Base-by-base conservation (phyloP, 2,888 invertebrate species). In the Chalcis sispes region DNA sequence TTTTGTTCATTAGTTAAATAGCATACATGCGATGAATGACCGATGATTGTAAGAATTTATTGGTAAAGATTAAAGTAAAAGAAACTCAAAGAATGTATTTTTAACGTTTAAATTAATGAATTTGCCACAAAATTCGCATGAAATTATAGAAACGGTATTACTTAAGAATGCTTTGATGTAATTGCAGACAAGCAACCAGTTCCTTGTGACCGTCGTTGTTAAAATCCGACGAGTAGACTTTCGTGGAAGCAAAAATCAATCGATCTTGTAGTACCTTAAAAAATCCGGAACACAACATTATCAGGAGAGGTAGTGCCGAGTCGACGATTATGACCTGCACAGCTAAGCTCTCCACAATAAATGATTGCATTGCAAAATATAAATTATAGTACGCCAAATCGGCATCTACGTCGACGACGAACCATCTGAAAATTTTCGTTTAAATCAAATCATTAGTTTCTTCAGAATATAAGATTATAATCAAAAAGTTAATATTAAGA, bases 381-480 rank as follows among this genome's bases (percentile, higher is more conserved):
- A n/a, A n/a, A n/a, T n/a, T n/a, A 82, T n/a, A 65, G 64, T 0
- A 81, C 65, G 27, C 82, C 82, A 80, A 83, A 66, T 77, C 80
- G 0, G 82, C 50, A 20, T 50, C 20, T 20, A 50, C 20, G 4
- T 50, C 18, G 4, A 20, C 20, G 20, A 50, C 3, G 20, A 13
- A 50, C 50, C 50, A 50, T 20, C 50, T 50, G 50, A 3, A 20
- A 50, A 4, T 50, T 5, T n/a, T n/a, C n/a, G n/a, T n/a, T n/a
- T n/a, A n/a, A 50, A 3, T 50, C 7, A n/a, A n/a, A n/a, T n/a
- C n/a, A n/a, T n/a, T n/a, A n/a, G n/a, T n/a, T n/a, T n/a, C n/a
- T n/a, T n/a, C n/a, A n/a, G n/a, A n/a, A n/a, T n/a, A n/a, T n/a
- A n/a, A n/a, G n/a, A n/a, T n/a, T n/a, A n/a, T n/a, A n/a, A n/a